These are phyloP conservation scores for Craniophora ligustri DNA, from an alignment of 2,888 invertebrate species.

Conservation along the genomic window DNA sequence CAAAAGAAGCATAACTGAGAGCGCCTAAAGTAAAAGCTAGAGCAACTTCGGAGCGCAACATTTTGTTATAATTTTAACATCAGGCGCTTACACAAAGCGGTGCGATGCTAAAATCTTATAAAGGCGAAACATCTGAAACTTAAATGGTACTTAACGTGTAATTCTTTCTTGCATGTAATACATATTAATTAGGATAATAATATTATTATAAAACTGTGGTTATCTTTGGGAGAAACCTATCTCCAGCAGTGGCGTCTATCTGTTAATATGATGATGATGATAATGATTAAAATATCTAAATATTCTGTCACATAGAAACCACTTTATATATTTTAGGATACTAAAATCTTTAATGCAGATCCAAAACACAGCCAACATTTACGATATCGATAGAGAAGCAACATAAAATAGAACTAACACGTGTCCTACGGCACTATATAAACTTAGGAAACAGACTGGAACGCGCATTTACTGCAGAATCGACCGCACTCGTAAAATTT, in stretches of 20 bases:
- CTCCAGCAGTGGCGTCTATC: too few relatives aligned
- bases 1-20: constrained; percentile 30
- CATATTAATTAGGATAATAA: too few relatives aligned
- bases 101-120: constrained; percentile 29
- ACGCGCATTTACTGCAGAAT: constrained; percentile 42
- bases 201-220: too few relatives aligned
- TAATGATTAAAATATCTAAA: neutral
- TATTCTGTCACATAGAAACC: too few relatives aligned
- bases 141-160: constrained; percentile 19
- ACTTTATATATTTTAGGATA: too few relatives aligned
- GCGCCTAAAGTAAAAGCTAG: constrained; percentile 35
- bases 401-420: constrained; percentile 40
- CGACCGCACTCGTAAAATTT: constrained; percentile 48
- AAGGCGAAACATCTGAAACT: constrained; percentile 20
- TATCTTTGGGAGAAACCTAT: too few relatives aligned
- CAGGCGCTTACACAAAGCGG: constrained; percentile 45
- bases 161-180: constrained; percentile 18
- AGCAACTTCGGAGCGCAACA: constrained; percentile 43
- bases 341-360: neutral
- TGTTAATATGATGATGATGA: too few relatives aligned
- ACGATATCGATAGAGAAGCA: constrained; percentile 8
- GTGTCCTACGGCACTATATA: constrained; percentile 40
- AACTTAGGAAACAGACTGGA: constrained; percentile 36
- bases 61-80: constrained; percentile 48
- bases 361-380: constrained; percentile 14